phyloP scores from a whole-genome alignment of 2,113 vertebrate species.

The Hirundichthys speculiger region DNA sequence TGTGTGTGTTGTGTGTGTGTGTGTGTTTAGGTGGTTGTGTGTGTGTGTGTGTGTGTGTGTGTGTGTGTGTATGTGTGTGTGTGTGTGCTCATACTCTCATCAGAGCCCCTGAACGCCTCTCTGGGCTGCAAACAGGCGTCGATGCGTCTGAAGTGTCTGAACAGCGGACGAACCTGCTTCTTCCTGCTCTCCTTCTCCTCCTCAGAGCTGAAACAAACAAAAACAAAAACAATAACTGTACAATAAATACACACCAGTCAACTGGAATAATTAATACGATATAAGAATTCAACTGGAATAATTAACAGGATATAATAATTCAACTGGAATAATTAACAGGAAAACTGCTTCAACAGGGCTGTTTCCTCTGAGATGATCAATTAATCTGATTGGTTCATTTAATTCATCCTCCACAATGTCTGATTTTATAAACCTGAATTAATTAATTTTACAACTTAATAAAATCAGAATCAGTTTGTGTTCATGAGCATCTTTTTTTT shows the following conservation, averaged over 20 bases:
- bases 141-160: slow-evolving; percentile 94
- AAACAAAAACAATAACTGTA: background rate
- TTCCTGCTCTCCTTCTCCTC: slow-evolving; percentile 90
- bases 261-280: too few species aligned
- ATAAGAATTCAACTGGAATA: too few species aligned
- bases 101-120: slow-evolving; percentile 94
- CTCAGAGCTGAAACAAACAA: slow-evolving; percentile 76
- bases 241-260: background rate
- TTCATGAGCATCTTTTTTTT: too few species aligned
- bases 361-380: too few species aligned
- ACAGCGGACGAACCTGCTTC: slow-evolving; percentile 94
- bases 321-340: too few species aligned
- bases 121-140: slow-evolving; percentile 95
- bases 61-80: slow-evolving; percentile 1
- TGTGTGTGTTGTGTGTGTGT: background rate
- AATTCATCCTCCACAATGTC: too few species aligned
- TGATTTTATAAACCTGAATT: too few species aligned
- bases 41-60: background rate
- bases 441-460: too few species aligned
- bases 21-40: background rate
- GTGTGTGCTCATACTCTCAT: slow-evolving; percentile 87
- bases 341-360: too few species aligned
- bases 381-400: too few species aligned
- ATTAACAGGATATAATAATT: too few species aligned
- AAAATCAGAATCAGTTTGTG: background rate